A percentile compares a stretch with the other conserved stretches of the same genome.
phyloP scores from a whole-genome alignment of 2,113 vertebrate species.

The Ochotona curzoniae region DNA sequence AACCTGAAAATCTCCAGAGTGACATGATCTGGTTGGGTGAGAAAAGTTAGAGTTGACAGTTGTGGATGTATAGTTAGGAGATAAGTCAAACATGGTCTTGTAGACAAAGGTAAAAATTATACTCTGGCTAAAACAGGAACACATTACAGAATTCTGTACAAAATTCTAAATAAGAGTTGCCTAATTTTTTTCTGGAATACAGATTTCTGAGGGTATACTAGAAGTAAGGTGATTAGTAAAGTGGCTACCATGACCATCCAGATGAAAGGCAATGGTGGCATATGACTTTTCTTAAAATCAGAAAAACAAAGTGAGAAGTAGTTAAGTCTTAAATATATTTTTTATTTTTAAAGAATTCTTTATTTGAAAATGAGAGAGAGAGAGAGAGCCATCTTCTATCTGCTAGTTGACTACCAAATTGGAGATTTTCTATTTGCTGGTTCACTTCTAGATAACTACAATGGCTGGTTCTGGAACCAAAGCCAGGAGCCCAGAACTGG shows the following conservation, averaged over 20 bases:
- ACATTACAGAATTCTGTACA: not conserved
- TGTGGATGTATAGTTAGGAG: not conserved
- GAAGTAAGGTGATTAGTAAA: not conserved
- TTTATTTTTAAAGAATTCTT: not conserved
- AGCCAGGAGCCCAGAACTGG: no score
- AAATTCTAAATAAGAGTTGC: not conserved
- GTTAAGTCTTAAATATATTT: not conserved
- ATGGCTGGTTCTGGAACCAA: no score
- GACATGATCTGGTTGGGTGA: not conserved
- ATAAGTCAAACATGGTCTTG: not conserved
- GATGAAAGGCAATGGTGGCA: not conserved
- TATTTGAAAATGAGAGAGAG: no score
- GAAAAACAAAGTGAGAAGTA: not conserved
- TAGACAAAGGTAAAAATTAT: not conserved
- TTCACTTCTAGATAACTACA: no score
- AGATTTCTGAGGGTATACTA: not conserved
- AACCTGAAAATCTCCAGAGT: not conserved
- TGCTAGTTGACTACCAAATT: no score
- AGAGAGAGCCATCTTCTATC: no score
- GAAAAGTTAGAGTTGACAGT: not conserved
- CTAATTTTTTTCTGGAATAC: not conserved
- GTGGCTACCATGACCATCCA: not conserved
- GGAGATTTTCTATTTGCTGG: no score
- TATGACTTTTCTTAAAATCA: not conserved
- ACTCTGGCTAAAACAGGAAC: not conserved